A percentile compares a stretch with the other conserved stretches of the same genome.
phyloP scores from a whole-genome alignment of 2,113 vertebrate species.

The Ceyx cyanopectus region DNA sequence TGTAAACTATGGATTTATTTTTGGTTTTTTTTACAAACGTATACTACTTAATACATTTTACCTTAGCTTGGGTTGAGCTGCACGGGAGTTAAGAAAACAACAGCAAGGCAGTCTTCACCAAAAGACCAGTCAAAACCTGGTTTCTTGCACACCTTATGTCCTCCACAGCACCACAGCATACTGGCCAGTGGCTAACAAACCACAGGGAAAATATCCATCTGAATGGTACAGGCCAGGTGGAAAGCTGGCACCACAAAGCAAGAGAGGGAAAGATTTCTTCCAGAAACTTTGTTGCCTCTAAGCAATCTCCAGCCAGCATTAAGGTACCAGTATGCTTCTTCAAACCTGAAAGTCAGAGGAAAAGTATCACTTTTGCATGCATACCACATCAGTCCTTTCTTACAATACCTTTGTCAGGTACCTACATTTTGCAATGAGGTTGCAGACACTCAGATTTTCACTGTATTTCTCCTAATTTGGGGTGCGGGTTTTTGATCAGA shows the following conservation, averaged over 20 bases:
- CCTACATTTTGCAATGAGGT: not conserved
- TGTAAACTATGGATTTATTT: not conserved
- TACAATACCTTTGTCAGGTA: not conserved
- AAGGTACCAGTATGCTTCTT: rapidly evolving
- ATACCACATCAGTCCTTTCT: not conserved
- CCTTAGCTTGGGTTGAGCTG: not conserved
- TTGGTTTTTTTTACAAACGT: not conserved
- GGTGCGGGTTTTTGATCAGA: not conserved
- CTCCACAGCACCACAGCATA: not conserved
- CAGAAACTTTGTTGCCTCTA: not conserved
- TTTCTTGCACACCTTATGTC: not conserved
- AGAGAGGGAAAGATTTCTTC: not conserved
- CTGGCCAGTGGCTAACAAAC: not conserved
- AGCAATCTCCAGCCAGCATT: not conserved
- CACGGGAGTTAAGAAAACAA: rapidly evolving
- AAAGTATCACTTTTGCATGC: not conserved
- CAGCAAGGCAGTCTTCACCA: not conserved
- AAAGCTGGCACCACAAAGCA: not conserved
- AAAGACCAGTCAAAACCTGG: not conserved
- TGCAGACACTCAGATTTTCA: not conserved
- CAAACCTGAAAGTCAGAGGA: not conserved
- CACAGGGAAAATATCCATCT: not conserved
- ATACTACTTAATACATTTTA: not conserved
- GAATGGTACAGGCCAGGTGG: rapidly evolving
- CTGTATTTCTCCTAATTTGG: not conserved